Evolutionary conservation across 2,888 invertebrate species (phyloP), one percentile per base, ranked within the genome.

Genomic region (Zootermopsis nevadensis): DNA sequence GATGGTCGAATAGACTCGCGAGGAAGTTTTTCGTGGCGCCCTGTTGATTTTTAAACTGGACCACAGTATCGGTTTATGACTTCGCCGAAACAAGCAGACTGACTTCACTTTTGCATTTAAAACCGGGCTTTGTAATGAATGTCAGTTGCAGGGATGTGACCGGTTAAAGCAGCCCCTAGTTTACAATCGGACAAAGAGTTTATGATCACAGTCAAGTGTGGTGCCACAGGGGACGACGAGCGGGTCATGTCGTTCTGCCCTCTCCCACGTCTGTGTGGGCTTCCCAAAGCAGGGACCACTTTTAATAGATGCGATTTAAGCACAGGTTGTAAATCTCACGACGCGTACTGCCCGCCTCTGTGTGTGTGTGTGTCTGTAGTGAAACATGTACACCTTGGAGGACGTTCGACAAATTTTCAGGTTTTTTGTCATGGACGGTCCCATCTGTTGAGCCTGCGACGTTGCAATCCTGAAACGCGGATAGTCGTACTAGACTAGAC

Each of bases 331-430:
- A 83, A 83, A 83, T 83, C 83, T 80, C 77, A 15, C 30, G 42
- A 76, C 76, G 8, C 27, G 48, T 48, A 15, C 48, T 48, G 48
- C 48, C 48, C 48, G 19, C 42, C 42, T n/a, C 38, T 38, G 22
- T 76, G 42, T 74, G 19, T n/a, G 27, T 38, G 22, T 76, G 42
- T 74, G 19, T 76, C 55, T 31, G 8, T 53, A 19, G 19, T 35
- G 31, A 8, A 80, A 80, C 80, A 80, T 66, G 80, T 33, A 80
- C 67, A 67, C 38, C 38, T 66, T 12, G 55, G 82, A 55, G 55
- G 85, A 85, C 85, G 77, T 66, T 74, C 85, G 86, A 86, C 86
- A 86, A 86, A 86, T 86, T 86, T 85, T 84, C 86, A 86, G 86
- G 86, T 86, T 85, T n/a, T 86, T 85, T 86, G 86, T 66, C 79